phyloP scores from a whole-genome alignment of 2,797 vertebrate genomes.

The Gephyroberyx darwinii region DNA sequence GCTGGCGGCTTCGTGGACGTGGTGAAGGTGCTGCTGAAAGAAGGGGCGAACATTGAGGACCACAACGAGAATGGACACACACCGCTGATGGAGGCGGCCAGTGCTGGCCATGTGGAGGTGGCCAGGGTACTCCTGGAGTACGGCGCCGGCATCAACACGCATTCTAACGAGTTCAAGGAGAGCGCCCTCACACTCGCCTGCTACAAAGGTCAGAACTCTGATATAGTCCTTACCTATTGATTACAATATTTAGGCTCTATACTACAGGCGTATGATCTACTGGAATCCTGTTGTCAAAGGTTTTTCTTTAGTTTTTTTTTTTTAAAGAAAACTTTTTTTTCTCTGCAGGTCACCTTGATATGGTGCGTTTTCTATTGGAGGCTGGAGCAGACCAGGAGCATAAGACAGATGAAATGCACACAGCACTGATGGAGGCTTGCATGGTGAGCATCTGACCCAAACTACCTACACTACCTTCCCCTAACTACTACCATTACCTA shows the following conservation, averaged over 20 bases:
- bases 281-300: not conserved
- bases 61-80: conserved; percentile 99
- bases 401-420: conserved; percentile 99
- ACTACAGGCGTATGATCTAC: not conserved
- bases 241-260: not conserved
- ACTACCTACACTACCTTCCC: conserved; percentile 9
- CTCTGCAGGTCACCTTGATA: conserved; percentile 94
- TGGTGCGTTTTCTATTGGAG: conserved; percentile 99
- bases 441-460: conserved; percentile 89
- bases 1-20: conserved; percentile 98
- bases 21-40: conserved; percentile 97
- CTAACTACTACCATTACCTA: not conserved
- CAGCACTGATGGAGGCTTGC: conserved; percentile 98
- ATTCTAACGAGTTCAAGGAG: conserved; percentile 99
- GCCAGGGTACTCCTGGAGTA: conserved; percentile 97
- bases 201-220: conserved; percentile 90
- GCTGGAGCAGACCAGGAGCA: conserved; percentile 99
- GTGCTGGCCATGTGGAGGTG: conserved; percentile 97
- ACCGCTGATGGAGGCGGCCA: conserved; percentile 98
- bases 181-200: conserved; percentile 98
- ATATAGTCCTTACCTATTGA: not conserved
- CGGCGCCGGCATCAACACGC: conserved; percentile 98
- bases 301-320: no score
- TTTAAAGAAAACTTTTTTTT: conserved; percentile 1
- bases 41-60: conserved; percentile 98